Percentiles rank a stretch among this genome's conserved stretches.
Conservation (phyloP, 2,888 invertebrate species). For the Dolichopus griseipennis region DNA sequence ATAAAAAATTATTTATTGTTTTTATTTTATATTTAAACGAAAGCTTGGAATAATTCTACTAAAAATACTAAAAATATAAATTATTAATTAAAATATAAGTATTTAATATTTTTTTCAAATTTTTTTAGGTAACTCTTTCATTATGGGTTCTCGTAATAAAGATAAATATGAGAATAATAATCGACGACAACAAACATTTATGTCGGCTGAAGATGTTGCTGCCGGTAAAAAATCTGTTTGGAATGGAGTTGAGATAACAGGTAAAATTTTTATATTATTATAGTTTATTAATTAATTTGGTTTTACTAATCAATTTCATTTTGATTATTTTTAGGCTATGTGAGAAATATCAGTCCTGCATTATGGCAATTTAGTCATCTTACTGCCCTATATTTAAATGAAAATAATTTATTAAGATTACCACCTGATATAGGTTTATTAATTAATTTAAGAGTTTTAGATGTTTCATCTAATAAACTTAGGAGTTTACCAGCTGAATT, state of each 20-base stretch:
- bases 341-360: conserved; percentile 85
- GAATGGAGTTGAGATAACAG: conserved; percentile 84
- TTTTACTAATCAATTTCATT: conserved; percentile 12
- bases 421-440: conserved; percentile 85
- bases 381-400: conserved; percentile 90
- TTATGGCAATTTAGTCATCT: conserved; percentile 87
- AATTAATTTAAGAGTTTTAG: conserved; percentile 74
- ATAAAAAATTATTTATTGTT: no score
- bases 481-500: conserved; percentile 90
- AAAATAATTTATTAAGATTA: conserved; percentile 85
- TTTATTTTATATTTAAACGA: no score
- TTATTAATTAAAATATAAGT: no score
- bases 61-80: no score
- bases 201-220: conserved; percentile 87
- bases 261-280: conserved; percentile 33
- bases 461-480: conserved; percentile 91
- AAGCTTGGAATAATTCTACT: no score
- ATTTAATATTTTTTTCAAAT: no score
- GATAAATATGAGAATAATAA: conserved; percentile 81
- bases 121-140: conserved; percentile 38
- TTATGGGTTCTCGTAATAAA: conserved; percentile 63
- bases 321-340: conserved; percentile 61
- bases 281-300: not conserved
- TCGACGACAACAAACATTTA: conserved; percentile 78
- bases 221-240: conserved; percentile 88